Evolutionary conservation across 2,113 vertebrate genomes (phyloP).

Genomic region (Bothrops jararaca): DNA sequence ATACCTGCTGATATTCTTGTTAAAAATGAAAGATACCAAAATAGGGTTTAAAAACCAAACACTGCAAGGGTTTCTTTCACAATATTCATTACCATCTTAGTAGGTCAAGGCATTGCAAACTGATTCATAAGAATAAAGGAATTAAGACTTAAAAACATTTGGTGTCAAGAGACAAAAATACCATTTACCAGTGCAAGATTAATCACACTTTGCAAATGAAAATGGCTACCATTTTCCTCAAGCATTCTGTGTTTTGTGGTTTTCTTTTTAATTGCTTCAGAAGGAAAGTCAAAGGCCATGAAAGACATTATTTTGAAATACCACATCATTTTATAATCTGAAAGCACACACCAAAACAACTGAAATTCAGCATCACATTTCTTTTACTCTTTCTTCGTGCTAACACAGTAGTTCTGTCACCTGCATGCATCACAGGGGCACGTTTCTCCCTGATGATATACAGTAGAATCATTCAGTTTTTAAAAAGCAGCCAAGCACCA

Average conservation of each 20-base stretch:
- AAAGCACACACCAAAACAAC: slow-evolving; percentile 63
- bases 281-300: slow-evolving; percentile 68
- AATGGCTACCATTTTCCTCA: neutral
- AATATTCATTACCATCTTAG: slow-evolving; percentile 31
- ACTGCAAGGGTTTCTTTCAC: neutral
- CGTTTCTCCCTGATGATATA: slow-evolving; percentile 47
- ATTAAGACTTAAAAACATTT: slow-evolving; percentile 31
- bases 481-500: slow-evolving; percentile 68
- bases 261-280: slow-evolving; percentile 51
- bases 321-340: slow-evolving; percentile 63
- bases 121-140: slow-evolving; percentile 45
- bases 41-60: neutral
- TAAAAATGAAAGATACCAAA: slow-evolving; percentile 30
- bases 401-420: slow-evolving; percentile 64
- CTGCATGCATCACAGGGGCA: slow-evolving; percentile 66
- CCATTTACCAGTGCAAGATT: slow-evolving; percentile 48
- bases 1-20: slow-evolving; percentile 58
- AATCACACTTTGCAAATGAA: slow-evolving; percentile 46
- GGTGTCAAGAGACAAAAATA: slow-evolving; percentile 36
- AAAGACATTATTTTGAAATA: slow-evolving; percentile 63
- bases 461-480: slow-evolving; percentile 63
- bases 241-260: neutral
- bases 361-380: slow-evolving; percentile 63
- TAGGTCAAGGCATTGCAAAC: slow-evolving; percentile 27
- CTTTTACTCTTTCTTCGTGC: slow-evolving; percentile 45